Conservation (phyloP, 2,797 vertebrate genomes). For the Sardinella longiceps region DNA sequence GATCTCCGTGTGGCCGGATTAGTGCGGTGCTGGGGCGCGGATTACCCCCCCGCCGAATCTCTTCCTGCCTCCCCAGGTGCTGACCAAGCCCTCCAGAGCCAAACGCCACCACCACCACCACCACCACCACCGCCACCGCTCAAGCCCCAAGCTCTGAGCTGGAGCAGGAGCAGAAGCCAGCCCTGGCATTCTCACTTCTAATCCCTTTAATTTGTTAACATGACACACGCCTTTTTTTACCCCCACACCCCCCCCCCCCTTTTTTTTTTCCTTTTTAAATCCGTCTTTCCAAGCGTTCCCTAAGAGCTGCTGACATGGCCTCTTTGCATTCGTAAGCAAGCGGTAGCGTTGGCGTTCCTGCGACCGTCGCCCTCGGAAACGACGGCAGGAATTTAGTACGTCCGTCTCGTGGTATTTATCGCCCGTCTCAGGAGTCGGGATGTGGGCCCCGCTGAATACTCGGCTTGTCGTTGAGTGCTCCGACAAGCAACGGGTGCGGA, state of each 20-base stretch:
- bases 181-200: constrained; percentile 74
- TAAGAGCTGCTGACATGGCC: constrained; percentile 54
- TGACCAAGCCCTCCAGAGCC: constrained; percentile 62
- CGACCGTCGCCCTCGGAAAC: constrained; percentile 46
- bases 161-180: constrained; percentile 53
- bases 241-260: background rate
- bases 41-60: constrained; percentile 46
- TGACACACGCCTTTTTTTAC: constrained; percentile 58
- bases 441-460: background rate
- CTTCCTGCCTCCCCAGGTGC: constrained; percentile 61
- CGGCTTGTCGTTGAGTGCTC: background rate
- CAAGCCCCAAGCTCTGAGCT: too few relatives aligned
- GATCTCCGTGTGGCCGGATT: constrained; percentile 57
- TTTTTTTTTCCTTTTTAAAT: background rate
- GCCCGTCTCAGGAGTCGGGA: background rate
- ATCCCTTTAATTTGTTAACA: constrained; percentile 80
- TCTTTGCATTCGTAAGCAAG: constrained; percentile 30
- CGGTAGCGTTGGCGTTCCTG: background rate
- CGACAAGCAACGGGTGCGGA: background rate
- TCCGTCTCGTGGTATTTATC: constrained; percentile 13
- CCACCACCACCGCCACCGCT: background rate
- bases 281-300: background rate
- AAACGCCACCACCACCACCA: background rate
- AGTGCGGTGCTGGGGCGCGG: constrained; percentile 39
- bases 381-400: constrained; percentile 15